Percentiles rank a stretch among this genome's conserved stretches.
phyloP scores from a whole-genome alignment of 2,113 vertebrate species.

The Strigops habroptila region DNA sequence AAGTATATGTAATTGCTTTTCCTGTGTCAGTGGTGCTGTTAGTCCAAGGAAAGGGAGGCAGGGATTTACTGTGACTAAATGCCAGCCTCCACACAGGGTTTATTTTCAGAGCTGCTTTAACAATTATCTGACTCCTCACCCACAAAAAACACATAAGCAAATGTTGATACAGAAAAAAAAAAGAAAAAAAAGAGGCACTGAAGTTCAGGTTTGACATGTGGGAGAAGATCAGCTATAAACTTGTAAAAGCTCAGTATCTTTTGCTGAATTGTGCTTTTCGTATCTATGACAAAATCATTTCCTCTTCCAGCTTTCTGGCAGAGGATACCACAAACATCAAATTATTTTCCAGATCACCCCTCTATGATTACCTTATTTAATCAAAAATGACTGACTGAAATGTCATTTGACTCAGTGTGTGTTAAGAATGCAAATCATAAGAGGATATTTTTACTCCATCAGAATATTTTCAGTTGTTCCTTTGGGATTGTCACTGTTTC shows the following conservation, averaged over 20 bases:
- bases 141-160: neutral
- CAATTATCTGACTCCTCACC: neutral
- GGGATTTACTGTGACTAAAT: neutral
- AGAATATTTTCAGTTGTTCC: neutral
- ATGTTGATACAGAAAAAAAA: neutral
- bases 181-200: neutral
- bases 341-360: neutral
- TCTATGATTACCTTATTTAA: neutral
- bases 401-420: neutral
- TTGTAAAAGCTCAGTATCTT: neutral
- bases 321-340: neutral
- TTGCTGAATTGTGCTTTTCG: neutral
- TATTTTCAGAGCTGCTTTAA: neutral
- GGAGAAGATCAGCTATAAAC: neutral
- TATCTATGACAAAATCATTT: neutral
- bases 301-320: neutral
- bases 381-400: neutral
- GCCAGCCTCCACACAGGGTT: neutral
- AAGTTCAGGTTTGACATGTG: neutral
- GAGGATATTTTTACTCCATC: neutral
- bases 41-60: neutral
- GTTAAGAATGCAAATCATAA: neutral
- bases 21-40: neutral
- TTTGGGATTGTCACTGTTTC: neutral
- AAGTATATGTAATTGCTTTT: neutral